Evolutionary conservation across 2,888 invertebrate species (phyloP).

Genomic region (Nephrotoma guestfalica): DNA sequence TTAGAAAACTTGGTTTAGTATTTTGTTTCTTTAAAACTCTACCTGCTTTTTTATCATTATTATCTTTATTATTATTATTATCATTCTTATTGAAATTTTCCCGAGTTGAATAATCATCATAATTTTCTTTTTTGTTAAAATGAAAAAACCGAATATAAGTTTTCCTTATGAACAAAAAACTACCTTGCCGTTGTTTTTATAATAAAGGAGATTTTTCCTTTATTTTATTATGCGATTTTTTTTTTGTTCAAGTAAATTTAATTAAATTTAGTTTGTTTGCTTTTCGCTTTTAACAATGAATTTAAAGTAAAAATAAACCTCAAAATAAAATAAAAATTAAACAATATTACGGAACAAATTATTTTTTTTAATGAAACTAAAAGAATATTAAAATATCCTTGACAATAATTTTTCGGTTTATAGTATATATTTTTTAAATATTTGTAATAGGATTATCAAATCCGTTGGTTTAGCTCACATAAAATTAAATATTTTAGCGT

Average conservation of each 20-base stretch:
- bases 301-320: background rate
- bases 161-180: background rate
- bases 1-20: background rate
- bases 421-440: background rate
- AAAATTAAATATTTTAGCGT: background rate
- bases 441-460: background rate
- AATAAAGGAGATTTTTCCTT: background rate
- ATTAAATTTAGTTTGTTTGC: background rate
- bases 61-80: background rate
- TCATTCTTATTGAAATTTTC: background rate
- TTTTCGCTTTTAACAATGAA: background rate
- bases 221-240: background rate
- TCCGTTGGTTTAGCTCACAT: background rate
- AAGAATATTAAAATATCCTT: background rate
- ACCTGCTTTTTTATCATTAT: background rate
- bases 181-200: background rate
- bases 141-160: background rate
- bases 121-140: background rate
- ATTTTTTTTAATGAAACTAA: background rate
- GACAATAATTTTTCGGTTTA: background rate
- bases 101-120: background rate
- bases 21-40: background rate
- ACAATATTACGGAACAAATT: background rate
- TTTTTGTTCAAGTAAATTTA: background rate
- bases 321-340: background rate